Base-by-base conservation (phyloP, 2,113 vertebrate genomes). In the Atlantisia rogersi region DNA sequence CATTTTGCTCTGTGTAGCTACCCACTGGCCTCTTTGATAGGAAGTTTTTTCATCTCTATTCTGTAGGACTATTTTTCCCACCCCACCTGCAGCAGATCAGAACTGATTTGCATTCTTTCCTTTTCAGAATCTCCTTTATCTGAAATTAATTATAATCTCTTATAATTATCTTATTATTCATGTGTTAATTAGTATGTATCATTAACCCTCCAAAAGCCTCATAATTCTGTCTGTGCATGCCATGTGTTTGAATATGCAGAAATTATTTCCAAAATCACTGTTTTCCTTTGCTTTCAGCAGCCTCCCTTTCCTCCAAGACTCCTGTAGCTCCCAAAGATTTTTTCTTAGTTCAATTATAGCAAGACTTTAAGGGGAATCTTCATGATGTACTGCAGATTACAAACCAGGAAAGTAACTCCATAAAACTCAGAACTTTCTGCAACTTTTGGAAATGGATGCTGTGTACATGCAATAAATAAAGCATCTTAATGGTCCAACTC, bases 101-200 rank as follows among this genome's bases (percentile, higher is more conserved):
- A 93, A 82, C 48, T 58, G 24, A 75, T 92, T 48, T 75, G 48
- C 55, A 78, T 86, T 82, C 48, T 82, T 75, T 81, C 64, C 69
- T 44, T 88, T 92, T 90, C 80, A 64, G 39, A 93, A 82, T 88
- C 64, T 50, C 73, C 62, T 90, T 93, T 83, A 71, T 90, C 86
- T 94, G 62, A 93, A 93, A 95, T 78, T 82, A 90, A 92, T 92
- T 91, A 84, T 78, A 76, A 94, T 95, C 42, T 90, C 75, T 94
- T 94, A 42, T 37, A 90, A 93, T 87, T 86, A 56, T 92, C 53
- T 80, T 84, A 70, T 65, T 94, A 93, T 76, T 91, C 76, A 64
- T 78, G 58, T 62, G 44, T 73, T 95, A 96, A 95, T 96, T 94
- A 92, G 46, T 58, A 90, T 73, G 63, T 73, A 94, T 44, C 88